Percentiles rank a stretch among this genome's conserved stretches.
phyloP scores from a whole-genome alignment of 1,140 invertebrate genomes.

The Calliopsis andreniformis region DNA sequence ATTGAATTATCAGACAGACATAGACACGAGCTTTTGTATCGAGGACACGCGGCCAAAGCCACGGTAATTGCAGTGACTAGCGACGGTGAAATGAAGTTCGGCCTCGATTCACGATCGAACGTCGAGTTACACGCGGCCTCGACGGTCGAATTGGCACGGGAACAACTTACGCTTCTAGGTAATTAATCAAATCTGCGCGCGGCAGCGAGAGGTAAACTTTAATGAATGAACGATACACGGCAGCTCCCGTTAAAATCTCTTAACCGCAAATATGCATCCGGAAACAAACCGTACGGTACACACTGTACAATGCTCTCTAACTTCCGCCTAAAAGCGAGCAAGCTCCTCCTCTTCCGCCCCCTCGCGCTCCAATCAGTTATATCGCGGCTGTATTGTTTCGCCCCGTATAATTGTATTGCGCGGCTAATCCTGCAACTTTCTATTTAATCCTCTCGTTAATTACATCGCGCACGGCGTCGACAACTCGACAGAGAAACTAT shows the following conservation, averaged over 20 bases:
- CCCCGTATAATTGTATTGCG: neutral
- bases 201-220: conserved; percentile 59
- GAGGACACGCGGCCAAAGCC: conserved; percentile 23
- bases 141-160: conserved; percentile 35
- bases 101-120: conserved; percentile 68
- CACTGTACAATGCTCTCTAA: conserved; percentile 46
- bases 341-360: neutral
- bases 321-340: conserved; percentile 18
- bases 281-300: conserved; percentile 34
- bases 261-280: conserved; percentile 58
- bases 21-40: conserved; percentile 11
- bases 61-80: conserved; percentile 63
- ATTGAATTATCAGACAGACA: conserved; percentile 36
- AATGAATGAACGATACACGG: conserved; percentile 61
- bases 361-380: neutral
- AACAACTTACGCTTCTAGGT: conserved; percentile 61
- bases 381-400: conserved; percentile 5
- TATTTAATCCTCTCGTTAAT: neutral
- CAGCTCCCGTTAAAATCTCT: conserved; percentile 55
- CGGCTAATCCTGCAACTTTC: neutral
- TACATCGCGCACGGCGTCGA: neutral
- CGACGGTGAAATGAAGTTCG: conserved; percentile 69
- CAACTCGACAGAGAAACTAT: neutral
- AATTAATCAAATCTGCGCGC: conserved; percentile 65
- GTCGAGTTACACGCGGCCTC: conserved; percentile 51